Evolutionary conservation across 2,888 invertebrate genomes (phyloP), one percentile per base, ranked within the genome.

Genomic region (Plagodis dolabraria): DNA sequence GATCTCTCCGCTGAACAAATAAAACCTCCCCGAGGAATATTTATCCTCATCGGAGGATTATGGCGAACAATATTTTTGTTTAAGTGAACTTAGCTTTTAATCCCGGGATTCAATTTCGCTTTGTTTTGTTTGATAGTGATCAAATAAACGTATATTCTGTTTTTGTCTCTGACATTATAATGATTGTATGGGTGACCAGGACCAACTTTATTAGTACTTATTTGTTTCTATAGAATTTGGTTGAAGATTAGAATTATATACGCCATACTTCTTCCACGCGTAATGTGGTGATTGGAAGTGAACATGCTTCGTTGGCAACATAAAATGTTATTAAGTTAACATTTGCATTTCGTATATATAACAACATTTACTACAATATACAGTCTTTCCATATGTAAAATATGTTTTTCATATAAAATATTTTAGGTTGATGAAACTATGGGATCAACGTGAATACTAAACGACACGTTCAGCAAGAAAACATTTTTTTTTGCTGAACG

Each of bases 121-220:
- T 57, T 53, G 52, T 60, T 57, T 60, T 64, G 49, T 60, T 64
- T 47, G 57, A 52, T 57, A 57, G 63, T 60, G 54, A 60, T 60
- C 47, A 33, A 51, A 53, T 59, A 43, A 42, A 45, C 12, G 53
- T 49, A 52, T 36, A 40, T 12, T n/a, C 12, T 33, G 33, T 40
- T 11, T 12, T 48, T 0, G 8, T 38, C 35, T 10, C 10, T 1
- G 9, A 9, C 34, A 44, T 38, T 33, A 42, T 53, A 5, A 33
- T 10, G 47, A 47, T 12, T 12, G 12, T 53, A n/a, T 11, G 6
- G 34, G 9, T 9, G 46, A 40, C 47, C 9, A 33, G 22, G 22
- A 6, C 36, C 33, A 48, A 45, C 9, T 43, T 48, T 49, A 44
- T 48, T 48, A 11, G 8, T 9, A n/a, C n/a, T n/a, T n/a, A 10